phyloP scores from a whole-genome alignment of 2,888 invertebrate genomes.

The Scaptomyza tumidula region DNA sequence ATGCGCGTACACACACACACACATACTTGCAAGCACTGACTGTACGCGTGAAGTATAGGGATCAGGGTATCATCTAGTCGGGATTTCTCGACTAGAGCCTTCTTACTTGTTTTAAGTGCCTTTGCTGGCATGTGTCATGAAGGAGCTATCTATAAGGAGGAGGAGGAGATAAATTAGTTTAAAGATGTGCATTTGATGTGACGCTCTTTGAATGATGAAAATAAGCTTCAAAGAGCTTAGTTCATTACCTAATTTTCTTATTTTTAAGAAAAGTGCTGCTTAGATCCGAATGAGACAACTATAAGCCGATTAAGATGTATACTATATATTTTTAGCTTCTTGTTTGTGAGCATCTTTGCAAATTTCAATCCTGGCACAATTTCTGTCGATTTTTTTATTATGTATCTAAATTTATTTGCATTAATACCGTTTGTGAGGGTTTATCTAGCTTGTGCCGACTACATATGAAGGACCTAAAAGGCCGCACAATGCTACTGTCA shows the following conservation, averaged over 20 bases:
- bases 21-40: too few relatives aligned
- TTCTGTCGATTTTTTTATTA: background rate
- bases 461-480: background rate
- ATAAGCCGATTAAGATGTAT: slow-evolving; percentile 22
- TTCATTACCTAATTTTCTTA: background rate
- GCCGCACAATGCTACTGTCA: slow-evolving; percentile 35
- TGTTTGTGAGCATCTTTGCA: slow-evolving; percentile 3
- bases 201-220: slow-evolving; percentile 1
- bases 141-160: slow-evolving; percentile 22
- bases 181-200: slow-evolving; percentile 18
- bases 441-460: background rate
- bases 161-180: background rate
- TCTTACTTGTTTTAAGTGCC: slow-evolving; percentile 27
- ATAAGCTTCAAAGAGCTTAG: background rate
- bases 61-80: too few relatives aligned
- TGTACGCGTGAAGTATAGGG: too few relatives aligned
- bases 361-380: background rate
- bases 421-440: background rate
- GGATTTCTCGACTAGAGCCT: too few relatives aligned
- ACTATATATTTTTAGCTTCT: background rate
- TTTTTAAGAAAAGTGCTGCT: background rate
- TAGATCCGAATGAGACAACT: too few relatives aligned
- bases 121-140: slow-evolving; percentile 51
- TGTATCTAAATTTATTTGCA: background rate
- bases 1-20: too few relatives aligned